Percentiles rank a stretch among this genome's conserved stretches.
Evolutionary conservation across 2,888 invertebrate genomes (phyloP).

Genomic region (Catocala nupta): DNA sequence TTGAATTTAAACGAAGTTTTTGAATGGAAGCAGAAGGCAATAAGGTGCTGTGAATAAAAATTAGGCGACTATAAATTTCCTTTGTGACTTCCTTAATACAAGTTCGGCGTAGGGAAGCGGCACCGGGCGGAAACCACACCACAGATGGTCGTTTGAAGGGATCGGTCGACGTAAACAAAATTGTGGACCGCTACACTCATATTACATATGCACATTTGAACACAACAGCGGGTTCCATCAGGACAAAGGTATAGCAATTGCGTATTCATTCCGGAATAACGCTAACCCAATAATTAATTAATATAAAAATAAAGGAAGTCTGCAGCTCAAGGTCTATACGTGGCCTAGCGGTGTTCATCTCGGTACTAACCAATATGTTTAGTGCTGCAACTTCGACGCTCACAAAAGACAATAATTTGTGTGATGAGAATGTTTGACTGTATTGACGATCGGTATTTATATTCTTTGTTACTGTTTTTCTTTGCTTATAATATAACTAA

Average conservation of each 20-base stretch:
- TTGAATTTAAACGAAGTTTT: conserved; percentile 47
- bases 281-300: neutral
- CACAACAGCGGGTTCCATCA: conserved; percentile 5
- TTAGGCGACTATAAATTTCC: conserved; percentile 42
- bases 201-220: conserved; percentile 17
- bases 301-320: neutral
- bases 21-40: conserved; percentile 36
- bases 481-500: too few relatives aligned
- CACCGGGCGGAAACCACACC: conserved; percentile 34
- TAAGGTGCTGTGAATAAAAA: conserved; percentile 51
- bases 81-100: conserved; percentile 47
- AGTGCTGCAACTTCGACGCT: too few relatives aligned
- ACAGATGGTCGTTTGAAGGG: conserved; percentile 30
- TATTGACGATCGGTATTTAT: too few relatives aligned
- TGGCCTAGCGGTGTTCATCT: too few relatives aligned
- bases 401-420: too few relatives aligned
- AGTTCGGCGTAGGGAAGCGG: conserved; percentile 43
- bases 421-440: too few relatives aligned
- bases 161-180: conserved; percentile 42
- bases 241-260: conserved; percentile 3
- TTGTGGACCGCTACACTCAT: conserved; percentile 17
- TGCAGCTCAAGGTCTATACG: too few relatives aligned
- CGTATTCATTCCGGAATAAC: conserved; percentile 10
- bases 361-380: too few relatives aligned
- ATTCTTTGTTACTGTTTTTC: too few relatives aligned